Percentiles rank a stretch among this genome's conserved stretches.
Evolutionary conservation across 1,140 invertebrate species (phyloP).

Genomic region (Hylyphantes graminicola): DNA sequence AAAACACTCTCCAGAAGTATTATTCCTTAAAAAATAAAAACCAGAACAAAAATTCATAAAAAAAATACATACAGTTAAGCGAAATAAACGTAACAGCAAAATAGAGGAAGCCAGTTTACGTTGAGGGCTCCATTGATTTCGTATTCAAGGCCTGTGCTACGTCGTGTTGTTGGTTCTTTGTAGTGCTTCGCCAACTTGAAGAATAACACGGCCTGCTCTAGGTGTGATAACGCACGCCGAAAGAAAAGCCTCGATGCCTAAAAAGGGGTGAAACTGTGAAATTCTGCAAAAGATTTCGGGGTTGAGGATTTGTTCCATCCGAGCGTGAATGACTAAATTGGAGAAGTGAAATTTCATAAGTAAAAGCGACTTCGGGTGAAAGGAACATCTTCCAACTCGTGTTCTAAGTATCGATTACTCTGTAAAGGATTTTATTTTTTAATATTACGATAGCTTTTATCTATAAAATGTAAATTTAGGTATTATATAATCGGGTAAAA

Average conservation of each 20-base stretch:
- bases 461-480: too few relatives aligned
- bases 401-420: too few relatives aligned
- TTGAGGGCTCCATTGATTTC: constrained; percentile 43
- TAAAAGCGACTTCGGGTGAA: too few relatives aligned
- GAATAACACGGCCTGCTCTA: constrained; percentile 41
- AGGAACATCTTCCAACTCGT: too few relatives aligned
- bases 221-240: constrained; percentile 26
- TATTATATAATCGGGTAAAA: too few relatives aligned
- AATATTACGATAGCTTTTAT: too few relatives aligned
- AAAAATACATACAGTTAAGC: neutral
- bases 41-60: constrained; percentile 17
- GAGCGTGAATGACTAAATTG: too few relatives aligned
- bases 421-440: too few relatives aligned
- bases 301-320: neutral
- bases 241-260: constrained; percentile 21
- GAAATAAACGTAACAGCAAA: too few relatives aligned
- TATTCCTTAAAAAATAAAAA: constrained; percentile 12
- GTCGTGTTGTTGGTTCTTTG: neutral
- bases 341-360: too few relatives aligned
- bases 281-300: constrained; percentile 1
- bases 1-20: constrained; percentile 16
- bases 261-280: constrained; percentile 1
- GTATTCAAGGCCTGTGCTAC: constrained; percentile 23
- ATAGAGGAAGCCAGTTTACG: neutral
- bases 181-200: constrained; percentile 22